These are phyloP conservation scores for Prorops nasuta DNA, from an alignment of 1,140 invertebrate genomes.

Conservation along the genomic window DNA sequence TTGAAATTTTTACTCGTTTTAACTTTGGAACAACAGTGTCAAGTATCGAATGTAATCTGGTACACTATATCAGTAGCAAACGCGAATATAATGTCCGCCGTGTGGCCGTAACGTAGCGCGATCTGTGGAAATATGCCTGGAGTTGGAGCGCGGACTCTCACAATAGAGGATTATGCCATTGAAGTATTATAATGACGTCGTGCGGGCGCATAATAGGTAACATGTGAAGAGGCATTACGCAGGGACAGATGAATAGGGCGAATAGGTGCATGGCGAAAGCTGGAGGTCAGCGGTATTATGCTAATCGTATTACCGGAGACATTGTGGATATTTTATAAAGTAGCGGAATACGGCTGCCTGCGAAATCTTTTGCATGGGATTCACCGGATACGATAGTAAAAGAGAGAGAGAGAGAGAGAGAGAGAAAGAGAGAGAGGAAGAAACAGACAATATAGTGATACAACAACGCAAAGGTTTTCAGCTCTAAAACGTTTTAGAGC, in stretches of 20 bases:
- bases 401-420: neutral
- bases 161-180: constrained; percentile 36
- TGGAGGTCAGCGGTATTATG: constrained; percentile 38
- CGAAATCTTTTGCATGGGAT: constrained; percentile 17
- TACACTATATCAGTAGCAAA: too few relatives aligned
- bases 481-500: neutral
- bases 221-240: constrained; percentile 32
- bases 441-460: neutral
- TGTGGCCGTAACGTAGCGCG: neutral
- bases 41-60: too few relatives aligned
- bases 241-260: constrained; percentile 29
- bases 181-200: constrained; percentile 38
- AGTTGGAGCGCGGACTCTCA: constrained; percentile 21
- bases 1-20: too few relatives aligned
- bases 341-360: constrained; percentile 19
- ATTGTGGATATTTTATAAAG: constrained; percentile 30
- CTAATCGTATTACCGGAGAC: constrained; percentile 36
- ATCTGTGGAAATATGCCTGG: constrained; percentile 20
- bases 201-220: constrained; percentile 32
- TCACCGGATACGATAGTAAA: neutral
- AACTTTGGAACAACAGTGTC: too few relatives aligned
- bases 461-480: neutral
- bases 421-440: neutral
- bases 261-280: constrained; percentile 20
- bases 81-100: constrained; percentile 25